Evolutionary conservation across 1,140 invertebrate genomes (phyloP).

Genomic region (Cyphomyrmex costatus): DNA sequence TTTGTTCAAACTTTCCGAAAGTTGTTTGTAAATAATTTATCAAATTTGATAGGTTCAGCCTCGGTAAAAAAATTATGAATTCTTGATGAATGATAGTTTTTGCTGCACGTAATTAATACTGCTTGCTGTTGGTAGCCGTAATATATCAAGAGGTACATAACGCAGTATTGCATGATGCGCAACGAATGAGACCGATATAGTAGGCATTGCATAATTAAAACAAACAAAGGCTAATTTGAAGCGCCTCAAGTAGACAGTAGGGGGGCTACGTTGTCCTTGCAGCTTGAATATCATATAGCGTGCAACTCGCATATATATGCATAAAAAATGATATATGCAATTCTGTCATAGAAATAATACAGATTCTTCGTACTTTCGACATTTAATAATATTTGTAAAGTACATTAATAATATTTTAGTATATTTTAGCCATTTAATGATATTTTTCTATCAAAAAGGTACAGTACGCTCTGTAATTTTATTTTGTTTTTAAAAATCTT

Average conservation of each 20-base stretch:
- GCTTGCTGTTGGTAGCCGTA: background rate
- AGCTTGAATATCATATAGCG: constrained; percentile 45
- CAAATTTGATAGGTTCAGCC: constrained; percentile 2
- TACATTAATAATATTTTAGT: too few relatives aligned
- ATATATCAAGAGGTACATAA: constrained; percentile 30
- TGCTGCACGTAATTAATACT: background rate
- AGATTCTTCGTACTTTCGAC: background rate
- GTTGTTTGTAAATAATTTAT: constrained; percentile 68
- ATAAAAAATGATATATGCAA: background rate
- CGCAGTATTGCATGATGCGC: constrained; percentile 1
- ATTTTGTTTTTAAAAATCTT: background rate
- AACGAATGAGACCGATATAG: constrained; percentile 35
- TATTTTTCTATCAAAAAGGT: background rate
- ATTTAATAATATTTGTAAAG: constrained; percentile 11
- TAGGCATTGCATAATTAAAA: constrained; percentile 80
- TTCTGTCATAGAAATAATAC: background rate
- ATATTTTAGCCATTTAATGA: background rate
- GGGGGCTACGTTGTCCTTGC: constrained; percentile 78
- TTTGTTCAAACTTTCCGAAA: constrained; percentile 16
- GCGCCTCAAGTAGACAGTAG: constrained; percentile 59
- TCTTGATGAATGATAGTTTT: background rate
- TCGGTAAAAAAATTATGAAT: constrained; percentile 27
- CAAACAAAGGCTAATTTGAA: constrained; percentile 82
- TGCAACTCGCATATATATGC: constrained; percentile 14
- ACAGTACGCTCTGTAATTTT: background rate